phyloP scores from a whole-genome alignment of 2,888 invertebrate genomes.

The Ophion ellenae region DNA sequence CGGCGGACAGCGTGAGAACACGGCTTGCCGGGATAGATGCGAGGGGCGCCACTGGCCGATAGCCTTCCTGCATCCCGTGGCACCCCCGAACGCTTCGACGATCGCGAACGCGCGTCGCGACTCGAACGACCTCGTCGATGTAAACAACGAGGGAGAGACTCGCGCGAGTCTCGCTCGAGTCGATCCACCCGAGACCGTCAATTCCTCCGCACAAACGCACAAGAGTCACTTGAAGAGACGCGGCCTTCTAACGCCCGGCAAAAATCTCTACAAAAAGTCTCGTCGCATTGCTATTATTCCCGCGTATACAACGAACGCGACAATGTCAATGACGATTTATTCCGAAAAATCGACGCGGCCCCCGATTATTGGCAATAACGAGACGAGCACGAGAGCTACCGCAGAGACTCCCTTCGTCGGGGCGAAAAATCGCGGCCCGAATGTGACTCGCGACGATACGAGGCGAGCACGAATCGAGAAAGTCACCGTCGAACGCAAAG shows the following conservation, averaged over 20 bases:
- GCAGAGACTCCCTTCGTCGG: not conserved
- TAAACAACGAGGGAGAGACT: constrained; percentile 5
- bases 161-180: not conserved
- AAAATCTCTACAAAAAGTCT: constrained; percentile 10
- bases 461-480: constrained; percentile 20
- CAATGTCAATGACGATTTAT: not conserved
- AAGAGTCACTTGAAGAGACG: constrained; percentile 57
- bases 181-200: not conserved
- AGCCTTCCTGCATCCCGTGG: constrained; percentile 91
- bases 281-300: not conserved
- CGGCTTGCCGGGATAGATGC: constrained; percentile 37
- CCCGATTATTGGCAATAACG: constrained; percentile 3
- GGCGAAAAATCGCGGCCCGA: not conserved
- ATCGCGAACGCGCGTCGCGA: constrained; percentile 65
- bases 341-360: not conserved
- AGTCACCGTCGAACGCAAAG: not conserved
- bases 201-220: constrained; percentile 35
- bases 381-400: not conserved
- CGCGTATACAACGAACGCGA: not conserved
- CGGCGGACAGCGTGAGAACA: not conserved
- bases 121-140: constrained; percentile 18
- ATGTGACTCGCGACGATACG: not conserved
- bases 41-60: constrained; percentile 89
- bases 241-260: constrained; percentile 27
- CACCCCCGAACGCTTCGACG: constrained; percentile 90